Evolutionary conservation across 1,140 invertebrate genomes (phyloP).

Genomic region (Acromyrmex heyeri): DNA sequence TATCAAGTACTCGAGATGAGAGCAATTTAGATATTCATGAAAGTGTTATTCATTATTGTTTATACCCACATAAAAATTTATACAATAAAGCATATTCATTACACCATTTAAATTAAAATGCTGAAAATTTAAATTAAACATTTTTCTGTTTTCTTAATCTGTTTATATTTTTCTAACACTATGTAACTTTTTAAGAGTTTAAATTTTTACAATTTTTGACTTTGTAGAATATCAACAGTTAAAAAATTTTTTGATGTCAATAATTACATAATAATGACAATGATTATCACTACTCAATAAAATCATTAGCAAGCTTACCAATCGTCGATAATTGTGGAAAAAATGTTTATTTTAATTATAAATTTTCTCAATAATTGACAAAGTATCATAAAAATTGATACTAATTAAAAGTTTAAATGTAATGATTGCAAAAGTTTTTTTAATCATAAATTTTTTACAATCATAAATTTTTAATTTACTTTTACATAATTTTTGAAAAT

Average conservation of each 20-base stretch:
- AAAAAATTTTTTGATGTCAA: neutral
- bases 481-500: neutral
- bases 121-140: neutral
- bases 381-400: neutral
- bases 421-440: neutral
- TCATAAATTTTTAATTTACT: neutral
- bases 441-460: no score
- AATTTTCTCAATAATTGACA: neutral
- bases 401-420: neutral
- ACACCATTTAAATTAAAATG: neutral
- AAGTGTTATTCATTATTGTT: neutral
- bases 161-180: neutral
- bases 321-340: neutral
- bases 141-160: no score
- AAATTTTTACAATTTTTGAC: neutral
- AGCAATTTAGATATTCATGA: neutral
- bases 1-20: neutral
- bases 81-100: neutral
- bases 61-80: neutral
- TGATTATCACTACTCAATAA: neutral
- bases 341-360: neutral
- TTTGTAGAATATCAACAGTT: neutral
- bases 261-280: neutral
- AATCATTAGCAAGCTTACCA: neutral
- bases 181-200: neutral